These are phyloP conservation scores for Apotomis capreana DNA, from an alignment of 2,888 invertebrate genomes.

Conservation along the genomic window DNA sequence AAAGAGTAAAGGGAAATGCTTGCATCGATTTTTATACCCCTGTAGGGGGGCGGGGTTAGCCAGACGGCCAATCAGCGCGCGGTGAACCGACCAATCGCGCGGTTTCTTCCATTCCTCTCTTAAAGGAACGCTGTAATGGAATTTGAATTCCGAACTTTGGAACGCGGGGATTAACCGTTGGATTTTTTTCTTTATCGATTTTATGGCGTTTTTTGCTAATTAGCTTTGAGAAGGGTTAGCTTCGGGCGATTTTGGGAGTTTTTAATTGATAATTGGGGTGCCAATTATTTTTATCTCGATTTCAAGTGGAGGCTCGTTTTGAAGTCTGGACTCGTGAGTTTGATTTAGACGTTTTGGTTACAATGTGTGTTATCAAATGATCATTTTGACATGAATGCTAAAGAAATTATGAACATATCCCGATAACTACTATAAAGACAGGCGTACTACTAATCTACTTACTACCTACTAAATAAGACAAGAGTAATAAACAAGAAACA, in stretches of 20 bases:
- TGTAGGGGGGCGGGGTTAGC: slow-evolving; percentile 74
- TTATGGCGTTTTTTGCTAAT: slow-evolving; percentile 47
- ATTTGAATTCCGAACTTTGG: slow-evolving; percentile 74
- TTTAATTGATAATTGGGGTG: slow-evolving; percentile 28
- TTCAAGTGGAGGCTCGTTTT: slow-evolving; percentile 16
- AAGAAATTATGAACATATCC: too few relatives aligned
- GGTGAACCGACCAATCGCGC: slow-evolving; percentile 78
- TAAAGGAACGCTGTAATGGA: slow-evolving; percentile 76
- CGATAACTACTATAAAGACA: too few relatives aligned
- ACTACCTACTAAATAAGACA: too few relatives aligned
- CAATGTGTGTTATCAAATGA: too few relatives aligned
- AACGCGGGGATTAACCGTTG: slow-evolving; percentile 68
- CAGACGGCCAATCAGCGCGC: slow-evolving; percentile 75
- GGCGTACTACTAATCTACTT: too few relatives aligned
- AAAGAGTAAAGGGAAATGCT: slow-evolving; percentile 65
- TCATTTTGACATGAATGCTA: too few relatives aligned
- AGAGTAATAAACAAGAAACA: background rate
- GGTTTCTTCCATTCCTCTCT: slow-evolving; percentile 72
- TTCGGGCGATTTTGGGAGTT: slow-evolving; percentile 41
- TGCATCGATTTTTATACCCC: slow-evolving; percentile 82
- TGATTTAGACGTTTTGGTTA: background rate
- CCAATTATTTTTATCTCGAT: slow-evolving; percentile 22
- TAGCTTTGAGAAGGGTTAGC: slow-evolving; percentile 44
- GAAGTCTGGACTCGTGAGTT: slow-evolving; percentile 4
- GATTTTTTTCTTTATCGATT: slow-evolving; percentile 62